Conservation (phyloP, 2,113 vertebrate species). For the Thymallus thymallus region DNA sequence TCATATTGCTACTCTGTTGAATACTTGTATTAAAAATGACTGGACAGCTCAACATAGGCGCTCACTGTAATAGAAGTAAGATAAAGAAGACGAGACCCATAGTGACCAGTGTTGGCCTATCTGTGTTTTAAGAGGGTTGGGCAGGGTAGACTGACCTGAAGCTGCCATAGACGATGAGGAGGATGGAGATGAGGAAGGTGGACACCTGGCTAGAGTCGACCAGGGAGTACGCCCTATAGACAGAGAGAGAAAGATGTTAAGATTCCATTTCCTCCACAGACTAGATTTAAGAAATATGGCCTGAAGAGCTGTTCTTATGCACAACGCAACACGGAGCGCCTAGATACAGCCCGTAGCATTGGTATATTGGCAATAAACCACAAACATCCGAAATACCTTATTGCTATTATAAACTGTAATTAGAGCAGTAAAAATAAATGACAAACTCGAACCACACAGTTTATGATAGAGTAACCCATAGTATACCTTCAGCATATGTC, state of each 20-base stretch:
- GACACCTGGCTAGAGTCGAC: slow-evolving; percentile 99
- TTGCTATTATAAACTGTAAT: too few relatives aligned
- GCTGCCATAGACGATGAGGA: slow-evolving; percentile 80
- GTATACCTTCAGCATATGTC: not conserved
- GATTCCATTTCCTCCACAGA: too few relatives aligned
- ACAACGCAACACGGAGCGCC: too few relatives aligned
- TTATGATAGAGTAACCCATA: too few relatives aligned
- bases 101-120: not conserved
- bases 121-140: not conserved
- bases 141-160: slow-evolving; percentile 69
- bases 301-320: too few relatives aligned
- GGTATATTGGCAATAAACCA: too few relatives aligned
- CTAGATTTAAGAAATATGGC: too few relatives aligned
- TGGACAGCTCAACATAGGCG: not conserved
- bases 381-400: too few relatives aligned
- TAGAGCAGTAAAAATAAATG: too few relatives aligned
- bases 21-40: too few relatives aligned
- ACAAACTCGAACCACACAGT: too few relatives aligned
- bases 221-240: slow-evolving; percentile 94
- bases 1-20: not conserved
- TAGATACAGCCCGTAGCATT: too few relatives aligned
- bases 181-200: slow-evolving; percentile 92
- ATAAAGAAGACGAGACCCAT: not conserved
- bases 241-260: slow-evolving; percentile 34
- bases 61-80: not conserved